These are phyloP conservation scores for Neogobius melanostomus DNA, from an alignment of 2,113 vertebrate species.

Conservation along the genomic window DNA sequence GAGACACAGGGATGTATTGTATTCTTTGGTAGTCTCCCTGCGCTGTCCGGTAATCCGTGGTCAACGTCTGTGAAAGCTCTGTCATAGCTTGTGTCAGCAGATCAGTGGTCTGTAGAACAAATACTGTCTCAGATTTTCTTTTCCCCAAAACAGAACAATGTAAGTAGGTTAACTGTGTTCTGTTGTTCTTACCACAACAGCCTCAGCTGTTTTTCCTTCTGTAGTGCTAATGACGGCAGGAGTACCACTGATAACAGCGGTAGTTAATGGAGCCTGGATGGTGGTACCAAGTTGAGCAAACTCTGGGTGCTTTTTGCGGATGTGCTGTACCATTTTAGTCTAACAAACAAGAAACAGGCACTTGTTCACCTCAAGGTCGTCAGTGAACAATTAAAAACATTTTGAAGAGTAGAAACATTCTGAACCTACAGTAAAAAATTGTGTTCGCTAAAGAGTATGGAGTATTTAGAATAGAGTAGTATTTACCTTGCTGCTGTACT, in stretches of 20 bases:
- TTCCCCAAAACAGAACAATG: neutral
- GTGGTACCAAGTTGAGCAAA: conserved; percentile 84
- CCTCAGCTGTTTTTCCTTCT: conserved; percentile 83
- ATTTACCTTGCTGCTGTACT: conserved; percentile 96
- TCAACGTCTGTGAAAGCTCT: conserved; percentile 94
- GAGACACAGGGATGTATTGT: conserved; percentile 95
- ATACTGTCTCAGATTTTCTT: neutral
- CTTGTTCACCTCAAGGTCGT: too few relatives aligned
- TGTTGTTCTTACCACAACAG: conserved; percentile 86
- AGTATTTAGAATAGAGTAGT: conserved; percentile 29
- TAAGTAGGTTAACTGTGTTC: neutral
- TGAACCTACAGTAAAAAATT: too few relatives aligned
- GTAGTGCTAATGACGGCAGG: conserved; percentile 83
- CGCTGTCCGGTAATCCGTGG: conserved; percentile 89
- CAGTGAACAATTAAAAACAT: too few relatives aligned
- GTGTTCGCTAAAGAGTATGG: too few relatives aligned
- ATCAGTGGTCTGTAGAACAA: conserved; percentile 86
- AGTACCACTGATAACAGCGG: conserved; percentile 86
- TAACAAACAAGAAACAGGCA: conserved; percentile 45
- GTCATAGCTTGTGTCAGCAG: conserved; percentile 98
- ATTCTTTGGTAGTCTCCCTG: conserved; percentile 96
- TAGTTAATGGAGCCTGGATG: conserved; percentile 82
- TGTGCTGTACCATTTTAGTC: conserved; percentile 99
- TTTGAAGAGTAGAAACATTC: too few relatives aligned
- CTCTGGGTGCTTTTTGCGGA: conserved; percentile 96